These are phyloP conservation scores for Plectus sambesii DNA, from an alignment of 1,140 invertebrate species.

Conservation along the genomic window DNA sequence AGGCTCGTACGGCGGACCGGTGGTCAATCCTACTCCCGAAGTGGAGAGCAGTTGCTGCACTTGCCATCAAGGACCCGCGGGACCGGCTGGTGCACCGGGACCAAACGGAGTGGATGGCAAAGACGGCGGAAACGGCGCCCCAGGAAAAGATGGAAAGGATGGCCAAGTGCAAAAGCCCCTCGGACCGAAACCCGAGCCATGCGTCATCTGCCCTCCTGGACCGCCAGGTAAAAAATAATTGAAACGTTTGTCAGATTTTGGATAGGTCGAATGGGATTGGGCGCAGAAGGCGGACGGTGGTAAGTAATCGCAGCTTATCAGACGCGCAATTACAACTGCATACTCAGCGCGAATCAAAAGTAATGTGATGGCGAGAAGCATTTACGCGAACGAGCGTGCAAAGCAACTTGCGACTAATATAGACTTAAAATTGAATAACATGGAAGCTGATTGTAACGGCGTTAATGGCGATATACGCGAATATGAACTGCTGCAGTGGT, in stretches of 20 bases:
- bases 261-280: too few species aligned
- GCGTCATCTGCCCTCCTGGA: conserved; percentile 43
- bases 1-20: conserved; percentile 26
- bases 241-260: too few species aligned
- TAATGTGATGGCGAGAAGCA: too few species aligned
- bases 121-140: conserved; percentile 34
- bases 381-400: conserved; percentile 23
- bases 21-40: conserved; percentile 19
- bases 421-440: too few species aligned
- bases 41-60: conserved; percentile 26
- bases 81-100: conserved; percentile 24
- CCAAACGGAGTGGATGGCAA: conserved; percentile 26
- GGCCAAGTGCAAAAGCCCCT: conserved; percentile 32
- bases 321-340: too few species aligned
- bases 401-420: too few species aligned
- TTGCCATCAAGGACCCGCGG: conserved; percentile 41
- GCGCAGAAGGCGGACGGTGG: too few species aligned
- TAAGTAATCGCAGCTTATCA: too few species aligned
- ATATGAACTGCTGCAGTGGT: conserved; percentile 33
- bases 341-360: too few species aligned
- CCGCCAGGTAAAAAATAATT: too few species aligned
- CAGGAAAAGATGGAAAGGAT: conserved; percentile 30
- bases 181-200: conserved; percentile 35
- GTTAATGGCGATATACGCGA: conserved; percentile 41
- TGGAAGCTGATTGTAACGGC: too few species aligned